phyloP scores from a whole-genome alignment of 2,113 vertebrate genomes.

The Oncorhynchus masou region DNA sequence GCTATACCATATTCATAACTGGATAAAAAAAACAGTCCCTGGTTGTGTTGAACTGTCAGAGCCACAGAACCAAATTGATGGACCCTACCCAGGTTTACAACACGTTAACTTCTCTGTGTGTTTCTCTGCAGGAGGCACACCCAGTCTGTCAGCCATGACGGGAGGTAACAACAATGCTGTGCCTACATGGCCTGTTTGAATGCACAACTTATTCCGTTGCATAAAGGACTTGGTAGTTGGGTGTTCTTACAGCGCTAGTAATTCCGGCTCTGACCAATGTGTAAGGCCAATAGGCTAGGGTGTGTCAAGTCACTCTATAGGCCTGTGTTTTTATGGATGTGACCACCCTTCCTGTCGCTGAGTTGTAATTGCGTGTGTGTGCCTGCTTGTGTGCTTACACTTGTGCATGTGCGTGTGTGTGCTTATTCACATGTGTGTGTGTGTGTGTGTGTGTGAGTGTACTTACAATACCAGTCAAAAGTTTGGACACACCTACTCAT shows the following conservation, averaged over 20 bases:
- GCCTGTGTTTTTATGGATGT: slow-evolving; percentile 38
- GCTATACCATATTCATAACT: too few species aligned
- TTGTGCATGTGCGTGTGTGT: slow-evolving; percentile 22
- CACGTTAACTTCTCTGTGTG: slow-evolving; percentile 32
- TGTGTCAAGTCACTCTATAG: slow-evolving; percentile 11
- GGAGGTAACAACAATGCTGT: slow-evolving; percentile 75
- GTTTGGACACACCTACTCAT: too few species aligned
- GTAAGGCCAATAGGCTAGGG: neutral
- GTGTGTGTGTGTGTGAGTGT: neutral
- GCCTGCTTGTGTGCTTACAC: neutral
- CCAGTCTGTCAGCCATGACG: slow-evolving; percentile 90
- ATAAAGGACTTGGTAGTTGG: neutral
- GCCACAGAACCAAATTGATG: neutral
- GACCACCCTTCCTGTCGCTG: slow-evolving; percentile 18
- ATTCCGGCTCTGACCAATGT: slow-evolving; percentile 40
- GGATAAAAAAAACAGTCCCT: neutral
- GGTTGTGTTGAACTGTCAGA: neutral
- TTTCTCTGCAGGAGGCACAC: slow-evolving; percentile 84
- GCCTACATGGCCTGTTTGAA: neutral
- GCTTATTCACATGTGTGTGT: slow-evolving; percentile 28
- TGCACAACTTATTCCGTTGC: neutral
- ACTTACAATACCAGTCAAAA: neutral
- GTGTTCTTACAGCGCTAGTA: slow-evolving; percentile 39
- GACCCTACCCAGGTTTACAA: neutral
- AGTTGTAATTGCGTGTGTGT: neutral